Conservation (phyloP, 2,113 vertebrate genomes). For the Cochlearius cochlearius region DNA sequence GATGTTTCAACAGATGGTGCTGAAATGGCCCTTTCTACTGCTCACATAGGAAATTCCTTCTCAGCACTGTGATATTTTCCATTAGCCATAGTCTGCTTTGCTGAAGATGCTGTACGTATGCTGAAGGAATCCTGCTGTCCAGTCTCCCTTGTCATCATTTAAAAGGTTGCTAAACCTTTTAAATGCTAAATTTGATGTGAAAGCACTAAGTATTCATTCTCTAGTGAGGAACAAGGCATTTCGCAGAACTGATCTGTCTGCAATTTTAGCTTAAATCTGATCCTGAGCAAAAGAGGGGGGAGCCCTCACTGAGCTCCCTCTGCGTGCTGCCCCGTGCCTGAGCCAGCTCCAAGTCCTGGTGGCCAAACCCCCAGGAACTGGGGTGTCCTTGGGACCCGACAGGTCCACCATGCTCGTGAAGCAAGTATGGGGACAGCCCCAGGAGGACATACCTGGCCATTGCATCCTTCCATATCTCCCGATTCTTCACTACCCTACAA, state of each 20-base stretch:
- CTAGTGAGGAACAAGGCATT: neutral
- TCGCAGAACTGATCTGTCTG: neutral
- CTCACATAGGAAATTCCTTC: neutral
- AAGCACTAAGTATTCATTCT: neutral
- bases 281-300: neutral
- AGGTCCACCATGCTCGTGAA: neutral
- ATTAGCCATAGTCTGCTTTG: neutral
- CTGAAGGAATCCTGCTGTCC: neutral
- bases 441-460: neutral
- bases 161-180: neutral
- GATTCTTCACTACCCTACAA: neutral
- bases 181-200: neutral
- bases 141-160: neutral
- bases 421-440: fast-evolving
- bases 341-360: neutral
- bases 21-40: neutral
- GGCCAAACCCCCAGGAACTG: neutral
- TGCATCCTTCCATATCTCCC: fast-evolving
- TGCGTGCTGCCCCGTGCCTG: neutral
- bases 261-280: neutral
- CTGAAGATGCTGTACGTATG: fast-evolving
- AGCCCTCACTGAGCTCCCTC: neutral
- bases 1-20: neutral
- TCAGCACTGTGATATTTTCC: neutral
- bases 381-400: fast-evolving